A percentile compares a stretch with the other conserved stretches of the same genome.
Conservation (phyloP, 2,113 vertebrate genomes). For the Sturnus vulgaris region DNA sequence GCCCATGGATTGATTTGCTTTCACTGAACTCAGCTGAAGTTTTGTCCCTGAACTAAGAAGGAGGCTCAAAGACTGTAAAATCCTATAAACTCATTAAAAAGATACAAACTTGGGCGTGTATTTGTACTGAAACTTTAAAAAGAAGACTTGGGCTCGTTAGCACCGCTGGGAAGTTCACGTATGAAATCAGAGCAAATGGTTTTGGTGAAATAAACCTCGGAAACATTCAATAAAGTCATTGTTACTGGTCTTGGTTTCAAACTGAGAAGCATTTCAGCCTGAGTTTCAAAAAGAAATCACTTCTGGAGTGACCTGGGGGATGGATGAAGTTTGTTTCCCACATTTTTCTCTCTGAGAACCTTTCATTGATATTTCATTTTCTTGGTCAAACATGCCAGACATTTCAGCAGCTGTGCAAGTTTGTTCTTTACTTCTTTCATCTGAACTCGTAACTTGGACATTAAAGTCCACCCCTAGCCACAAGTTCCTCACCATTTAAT, state of each 20-base stretch:
- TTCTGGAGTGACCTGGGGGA: too few relatives aligned
- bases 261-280: neutral
- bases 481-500: neutral
- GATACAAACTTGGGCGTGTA: neutral
- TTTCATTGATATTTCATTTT: neutral
- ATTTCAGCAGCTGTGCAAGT: neutral
- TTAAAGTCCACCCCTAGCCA: neutral
- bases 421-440: neutral
- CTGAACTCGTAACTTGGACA: neutral
- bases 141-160: neutral
- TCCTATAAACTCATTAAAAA: conserved; percentile 43
- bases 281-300: neutral
- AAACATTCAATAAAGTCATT: fast-evolving
- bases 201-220: neutral
- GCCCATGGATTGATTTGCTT: neutral
- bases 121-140: neutral
- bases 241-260: neutral
- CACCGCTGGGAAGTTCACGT: neutral
- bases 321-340: neutral
- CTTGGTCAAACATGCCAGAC: neutral
- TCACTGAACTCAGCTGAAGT: neutral
- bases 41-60: neutral
- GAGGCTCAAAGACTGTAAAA: neutral
- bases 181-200: fast-evolving
- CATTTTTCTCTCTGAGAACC: neutral